Percentiles rank a stretch among this genome's conserved stretches.
phyloP scores from a whole-genome alignment of 2,113 vertebrate genomes.

The Gallinago undulata region DNA sequence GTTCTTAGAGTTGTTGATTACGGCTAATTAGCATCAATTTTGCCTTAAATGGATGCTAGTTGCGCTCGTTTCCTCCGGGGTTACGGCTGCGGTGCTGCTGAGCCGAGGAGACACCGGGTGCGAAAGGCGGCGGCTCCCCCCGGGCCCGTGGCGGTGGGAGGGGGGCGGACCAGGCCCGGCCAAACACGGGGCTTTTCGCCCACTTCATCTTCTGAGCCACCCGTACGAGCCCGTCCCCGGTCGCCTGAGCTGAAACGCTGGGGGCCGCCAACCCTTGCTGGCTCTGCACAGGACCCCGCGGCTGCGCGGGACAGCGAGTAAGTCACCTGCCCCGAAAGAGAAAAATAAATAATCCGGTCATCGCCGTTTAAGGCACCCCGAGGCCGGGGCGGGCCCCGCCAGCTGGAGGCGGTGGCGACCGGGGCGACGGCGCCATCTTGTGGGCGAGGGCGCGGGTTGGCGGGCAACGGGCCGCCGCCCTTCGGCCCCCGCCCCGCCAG shows the following conservation, averaged over 20 bases:
- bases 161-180: too few relatives aligned
- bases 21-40: constrained; percentile 38
- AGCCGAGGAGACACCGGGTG: neutral
- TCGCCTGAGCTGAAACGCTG: neutral
- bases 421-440: constrained; percentile 43
- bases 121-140: too few relatives aligned
- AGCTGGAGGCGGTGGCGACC: neutral
- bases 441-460: neutral
- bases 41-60: neutral
- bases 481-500: neutral
- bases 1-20: neutral
- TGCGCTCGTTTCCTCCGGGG: neutral
- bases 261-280: neutral
- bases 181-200: too few relatives aligned
- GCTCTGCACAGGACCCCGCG: neutral
- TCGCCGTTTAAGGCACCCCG: too few relatives aligned
- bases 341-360: neutral
- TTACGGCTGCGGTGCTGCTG: neutral
- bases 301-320: too few relatives aligned
- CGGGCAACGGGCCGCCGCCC: neutral
- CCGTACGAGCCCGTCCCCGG: neutral
- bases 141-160: neutral
- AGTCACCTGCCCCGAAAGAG: neutral
- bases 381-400: neutral
- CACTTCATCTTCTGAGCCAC: neutral